phyloP scores from a whole-genome alignment of 2,113 vertebrate genomes.

The Nyctereutes procyonoides region DNA sequence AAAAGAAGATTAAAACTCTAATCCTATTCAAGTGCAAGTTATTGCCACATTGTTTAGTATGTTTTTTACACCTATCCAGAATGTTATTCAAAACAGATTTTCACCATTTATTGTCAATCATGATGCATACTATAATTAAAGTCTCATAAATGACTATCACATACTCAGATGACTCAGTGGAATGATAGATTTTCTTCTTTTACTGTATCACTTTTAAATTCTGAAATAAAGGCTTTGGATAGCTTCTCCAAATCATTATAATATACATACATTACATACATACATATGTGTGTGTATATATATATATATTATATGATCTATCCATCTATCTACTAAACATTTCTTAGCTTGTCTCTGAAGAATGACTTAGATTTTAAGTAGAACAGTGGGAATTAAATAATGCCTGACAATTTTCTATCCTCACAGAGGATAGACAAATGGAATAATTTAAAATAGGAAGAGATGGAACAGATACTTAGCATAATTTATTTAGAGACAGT shows the following conservation, averaged over 20 bases:
- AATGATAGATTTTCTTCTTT: neutral
- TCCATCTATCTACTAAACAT: neutral
- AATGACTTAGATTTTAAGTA: neutral
- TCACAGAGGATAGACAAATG: neutral
- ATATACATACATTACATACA: too few species aligned
- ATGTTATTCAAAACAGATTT: neutral
- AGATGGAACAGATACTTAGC: neutral
- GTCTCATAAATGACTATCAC: neutral
- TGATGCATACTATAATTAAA: neutral
- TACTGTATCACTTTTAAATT: neutral
- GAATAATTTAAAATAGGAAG: neutral
- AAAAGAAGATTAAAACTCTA: neutral
- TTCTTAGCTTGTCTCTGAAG: neutral
- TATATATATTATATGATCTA: neutral
- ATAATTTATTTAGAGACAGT: neutral
- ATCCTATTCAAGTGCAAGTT: neutral
- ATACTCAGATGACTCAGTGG: neutral
- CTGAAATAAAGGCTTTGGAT: neutral
- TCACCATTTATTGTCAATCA: neutral
- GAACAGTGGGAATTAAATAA: neutral
- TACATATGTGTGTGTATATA: too few species aligned
- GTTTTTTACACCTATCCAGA: neutral
- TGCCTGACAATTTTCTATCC: neutral
- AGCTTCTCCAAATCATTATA: neutral
- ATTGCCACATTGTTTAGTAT: neutral